Evolutionary conservation across 2,113 vertebrate genomes (phyloP), one percentile per base, ranked within the genome.

Genomic region (Theristicus caerulescens): DNA sequence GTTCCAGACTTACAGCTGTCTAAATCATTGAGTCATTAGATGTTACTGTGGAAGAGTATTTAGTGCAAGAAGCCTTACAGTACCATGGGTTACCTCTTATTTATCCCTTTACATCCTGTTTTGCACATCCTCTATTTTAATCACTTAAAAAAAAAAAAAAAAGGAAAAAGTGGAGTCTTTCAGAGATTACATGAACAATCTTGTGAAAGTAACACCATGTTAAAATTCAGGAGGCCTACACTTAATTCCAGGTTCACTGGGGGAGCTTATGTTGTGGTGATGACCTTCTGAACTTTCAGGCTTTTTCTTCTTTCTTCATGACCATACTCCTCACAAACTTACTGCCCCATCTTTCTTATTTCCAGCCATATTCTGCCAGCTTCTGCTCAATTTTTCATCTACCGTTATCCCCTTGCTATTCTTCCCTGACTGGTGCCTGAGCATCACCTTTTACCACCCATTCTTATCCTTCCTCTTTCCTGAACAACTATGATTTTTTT

Each of bases 371-470:
- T 1, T 32, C 26, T 20, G 8, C 21, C 47, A 85, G 16, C 21
- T 85, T 76, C 69, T 77, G 14, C 14, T 52, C 29, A 62, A 1
- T 29, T 71, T 70, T 59, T 66, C 13, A 55, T 72, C 52, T 62
- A 12, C 15, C 21, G 1, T 77, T 78, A 69, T 34, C 5, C 59
- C 15, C 36, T 51, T 57, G 19, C 11, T 57, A 13, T 67, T 57
- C 34, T 67, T 40, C 22, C 34, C 42, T 55, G 13, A 62, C 34
- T 31, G 16, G 12, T 82, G 27, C 25, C 31, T 59, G 40, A 71
- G 7, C 32, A 67, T 51, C 1, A 0, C 11, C 22, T 27, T 59
- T 82, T 70, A 25, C 27, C 9, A 7, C 11, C 10, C 3, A 2
- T 47, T 83, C 32, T 55, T 73, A 18, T 27, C 38, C 12, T 55